phyloP scores from a whole-genome alignment of 2,797 vertebrate genomes.

The Thripadectes ignobilis region DNA sequence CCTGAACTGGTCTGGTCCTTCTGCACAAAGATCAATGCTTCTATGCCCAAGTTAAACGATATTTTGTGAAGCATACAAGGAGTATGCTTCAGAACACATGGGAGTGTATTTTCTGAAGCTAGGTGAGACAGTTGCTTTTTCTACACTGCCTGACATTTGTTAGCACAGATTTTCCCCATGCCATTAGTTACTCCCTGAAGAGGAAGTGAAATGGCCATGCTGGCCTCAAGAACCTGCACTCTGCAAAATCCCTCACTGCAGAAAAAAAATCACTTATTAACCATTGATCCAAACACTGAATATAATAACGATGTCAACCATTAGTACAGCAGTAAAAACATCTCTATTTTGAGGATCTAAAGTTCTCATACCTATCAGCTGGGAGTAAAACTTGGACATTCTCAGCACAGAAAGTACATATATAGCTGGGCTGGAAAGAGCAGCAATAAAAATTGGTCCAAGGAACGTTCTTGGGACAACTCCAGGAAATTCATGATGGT shows the following conservation, averaged over 20 bases:
- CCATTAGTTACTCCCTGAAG: neutral
- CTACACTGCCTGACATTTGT: neutral
- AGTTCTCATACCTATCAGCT: slow-evolving; percentile 83
- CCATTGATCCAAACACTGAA: neutral
- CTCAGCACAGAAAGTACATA: slow-evolving; percentile 80
- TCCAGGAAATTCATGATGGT: slow-evolving; percentile 95
- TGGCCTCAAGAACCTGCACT: neutral
- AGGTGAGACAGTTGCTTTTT: neutral
- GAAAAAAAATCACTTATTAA: neutral
- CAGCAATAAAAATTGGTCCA: slow-evolving; percentile 86
- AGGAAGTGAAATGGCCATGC: neutral
- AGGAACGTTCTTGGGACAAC: slow-evolving; percentile 95
- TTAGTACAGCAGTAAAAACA: neutral
- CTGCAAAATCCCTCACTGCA: neutral
- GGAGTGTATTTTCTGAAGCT: neutral
- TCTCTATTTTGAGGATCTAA: neutral
- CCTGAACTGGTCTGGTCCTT: neutral
- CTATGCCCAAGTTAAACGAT: neutral
- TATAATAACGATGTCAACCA: neutral
- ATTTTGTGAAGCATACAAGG: fast-evolving
- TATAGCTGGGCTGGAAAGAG: slow-evolving; percentile 82
- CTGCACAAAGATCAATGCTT: neutral
- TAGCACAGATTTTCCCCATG: neutral
- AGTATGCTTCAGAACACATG: neutral
- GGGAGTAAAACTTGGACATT: slow-evolving; percentile 87